phyloP scores from a whole-genome alignment of 2,797 vertebrate genomes.

The Dallia pectoralis region DNA sequence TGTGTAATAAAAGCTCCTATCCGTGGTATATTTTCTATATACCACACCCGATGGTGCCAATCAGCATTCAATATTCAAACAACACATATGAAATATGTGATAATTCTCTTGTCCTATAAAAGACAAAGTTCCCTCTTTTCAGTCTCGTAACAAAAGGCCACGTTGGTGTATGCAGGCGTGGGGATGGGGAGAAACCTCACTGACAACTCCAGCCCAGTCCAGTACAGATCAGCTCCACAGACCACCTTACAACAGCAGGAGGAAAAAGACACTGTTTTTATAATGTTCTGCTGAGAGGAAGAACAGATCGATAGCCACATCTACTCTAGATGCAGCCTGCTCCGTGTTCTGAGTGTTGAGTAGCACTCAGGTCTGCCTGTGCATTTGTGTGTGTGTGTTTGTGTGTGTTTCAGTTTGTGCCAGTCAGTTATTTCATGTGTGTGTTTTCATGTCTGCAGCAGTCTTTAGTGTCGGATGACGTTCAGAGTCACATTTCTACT shows the following conservation, averaged over 20 bases:
- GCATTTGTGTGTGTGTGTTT: neutral
- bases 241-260: neutral
- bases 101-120: too few relatives aligned
- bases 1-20: too few relatives aligned
- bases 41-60: too few relatives aligned
- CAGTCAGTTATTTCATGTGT: neutral
- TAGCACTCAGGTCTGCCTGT: neutral
- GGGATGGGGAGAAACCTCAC: neutral
- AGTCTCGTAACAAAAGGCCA: neutral
- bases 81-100: too few relatives aligned
- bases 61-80: too few relatives aligned
- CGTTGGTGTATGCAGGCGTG: neutral
- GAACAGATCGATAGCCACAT: neutral
- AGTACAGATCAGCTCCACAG: neutral
- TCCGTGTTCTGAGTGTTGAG: neutral
- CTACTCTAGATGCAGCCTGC: slow-evolving; percentile 3
- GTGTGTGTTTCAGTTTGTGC: neutral
- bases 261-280: neutral
- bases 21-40: too few relatives aligned
- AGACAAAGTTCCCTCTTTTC: too few relatives aligned
- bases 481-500: neutral
- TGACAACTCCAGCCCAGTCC: neutral
- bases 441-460: neutral
- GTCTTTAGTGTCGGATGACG: neutral
- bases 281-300: neutral